These are phyloP conservation scores for Lagodon rhomboides DNA, from an alignment of 2,797 vertebrate species.

Conservation along the genomic window DNA sequence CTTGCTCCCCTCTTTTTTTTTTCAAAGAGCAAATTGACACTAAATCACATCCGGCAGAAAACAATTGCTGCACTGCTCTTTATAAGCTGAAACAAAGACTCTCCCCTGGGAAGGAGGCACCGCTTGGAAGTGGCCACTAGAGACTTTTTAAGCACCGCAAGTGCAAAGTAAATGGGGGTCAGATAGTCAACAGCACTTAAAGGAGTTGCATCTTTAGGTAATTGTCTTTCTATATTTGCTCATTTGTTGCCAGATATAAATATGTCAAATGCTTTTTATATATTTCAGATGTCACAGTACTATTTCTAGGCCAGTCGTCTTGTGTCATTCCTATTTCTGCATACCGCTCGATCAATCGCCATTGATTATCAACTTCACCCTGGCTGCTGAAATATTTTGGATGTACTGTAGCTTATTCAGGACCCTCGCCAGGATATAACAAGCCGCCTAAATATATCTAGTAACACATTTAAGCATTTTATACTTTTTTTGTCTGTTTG, in stretches of 20 bases:
- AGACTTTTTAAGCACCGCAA: conserved; percentile 46
- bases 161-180: conserved; percentile 49
- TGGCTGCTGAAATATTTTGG: background rate
- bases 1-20: conserved; percentile 56
- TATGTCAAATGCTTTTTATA: conserved; percentile 8
- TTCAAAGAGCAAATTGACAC: conserved; percentile 59
- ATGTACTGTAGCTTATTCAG: background rate
- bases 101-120: conserved; percentile 14
- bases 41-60: conserved; percentile 67
- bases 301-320: background rate
- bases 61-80: conserved; percentile 48
- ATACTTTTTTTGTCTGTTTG: too few species aligned
- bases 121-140: conserved; percentile 40
- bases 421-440: background rate
- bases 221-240: conserved; percentile 18
- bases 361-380: background rate
- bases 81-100: conserved; percentile 29
- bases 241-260: conserved; percentile 12
- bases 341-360: background rate
- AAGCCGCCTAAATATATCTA: too few species aligned
- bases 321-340: background rate
- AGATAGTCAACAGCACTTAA: conserved; percentile 27
- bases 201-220: conserved; percentile 10
- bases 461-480: too few species aligned
- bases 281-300: background rate